phyloP scores from a whole-genome alignment of 2,797 vertebrate genomes.

The Vespertilio murinus region DNA sequence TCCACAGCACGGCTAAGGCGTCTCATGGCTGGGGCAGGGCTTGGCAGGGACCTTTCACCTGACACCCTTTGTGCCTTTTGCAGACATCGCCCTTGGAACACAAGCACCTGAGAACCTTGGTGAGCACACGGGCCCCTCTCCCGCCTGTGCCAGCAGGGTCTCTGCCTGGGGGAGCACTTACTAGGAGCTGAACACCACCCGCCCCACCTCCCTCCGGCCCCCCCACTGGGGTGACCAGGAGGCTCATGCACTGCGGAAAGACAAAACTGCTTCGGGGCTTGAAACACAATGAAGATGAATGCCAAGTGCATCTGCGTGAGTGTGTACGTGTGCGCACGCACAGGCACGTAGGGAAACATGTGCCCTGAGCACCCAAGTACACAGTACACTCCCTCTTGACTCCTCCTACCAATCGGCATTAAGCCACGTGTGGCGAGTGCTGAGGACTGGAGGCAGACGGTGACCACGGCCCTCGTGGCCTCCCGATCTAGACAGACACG shows the following conservation, averaged over 20 bases:
- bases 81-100: neutral
- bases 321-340: fast-evolving
- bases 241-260: neutral
- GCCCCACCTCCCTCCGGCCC: too few relatives aligned
- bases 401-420: neutral
- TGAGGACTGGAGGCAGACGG: neutral
- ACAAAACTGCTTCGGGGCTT: slow-evolving; percentile 25
- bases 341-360: fast-evolving
- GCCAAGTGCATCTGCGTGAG: neutral
- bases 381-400: neutral
- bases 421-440: neutral
- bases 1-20: fast-evolving
- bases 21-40: fast-evolving
- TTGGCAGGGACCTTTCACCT: neutral
- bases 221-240: neutral
- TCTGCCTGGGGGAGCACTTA: too few relatives aligned
- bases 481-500: neutral
- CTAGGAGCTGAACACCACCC: neutral
- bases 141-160: neutral
- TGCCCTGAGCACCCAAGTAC: neutral
- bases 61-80: neutral
- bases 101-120: too few relatives aligned
- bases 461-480: neutral
- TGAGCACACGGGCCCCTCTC: fast-evolving
- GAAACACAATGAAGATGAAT: neutral